These are phyloP conservation scores for Seira ritae DNA, from an alignment of 2,888 invertebrate genomes.

Conservation along the genomic window DNA sequence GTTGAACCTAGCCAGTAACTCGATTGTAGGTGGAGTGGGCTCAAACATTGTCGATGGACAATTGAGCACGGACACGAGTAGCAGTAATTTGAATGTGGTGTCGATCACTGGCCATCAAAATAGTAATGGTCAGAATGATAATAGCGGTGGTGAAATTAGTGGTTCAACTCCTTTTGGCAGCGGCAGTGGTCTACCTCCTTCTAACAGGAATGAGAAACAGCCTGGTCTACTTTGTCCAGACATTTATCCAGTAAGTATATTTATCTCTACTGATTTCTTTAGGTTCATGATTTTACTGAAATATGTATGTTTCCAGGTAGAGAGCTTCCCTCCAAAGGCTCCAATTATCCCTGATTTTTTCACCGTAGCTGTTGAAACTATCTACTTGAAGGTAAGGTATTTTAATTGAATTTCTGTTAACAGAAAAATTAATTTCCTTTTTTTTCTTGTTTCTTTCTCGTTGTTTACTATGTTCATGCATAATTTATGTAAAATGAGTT, in stretches of 20 bases:
- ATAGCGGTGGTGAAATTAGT: slow-evolving; percentile 58
- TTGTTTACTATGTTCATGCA: not conserved
- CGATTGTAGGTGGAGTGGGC: not conserved
- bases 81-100: slow-evolving; percentile 48
- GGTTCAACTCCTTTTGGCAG: slow-evolving; percentile 62
- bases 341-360: slow-evolving; percentile 73
- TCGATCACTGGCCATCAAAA: slow-evolving; percentile 18
- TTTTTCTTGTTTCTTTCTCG: not conserved
- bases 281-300: not conserved
- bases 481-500: too few species aligned
- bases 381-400: slow-evolving; percentile 70
- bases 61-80: slow-evolving; percentile 41
- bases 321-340: slow-evolving; percentile 70
- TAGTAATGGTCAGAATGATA: slow-evolving; percentile 43
- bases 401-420: too few species aligned
- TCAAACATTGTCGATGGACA: slow-evolving; percentile 35
- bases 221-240: slow-evolving; percentile 72
- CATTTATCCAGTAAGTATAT: slow-evolving; percentile 65
- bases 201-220: slow-evolving; percentile 68
- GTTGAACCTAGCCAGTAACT: slow-evolving; percentile 1
- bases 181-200: slow-evolving; percentile 58
- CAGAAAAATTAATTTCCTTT: too few species aligned
- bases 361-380: slow-evolving; percentile 72
- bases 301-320: slow-evolving; percentile 63
- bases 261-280: not conserved